These are phyloP conservation scores for Nebria salina DNA, from an alignment of 2,888 invertebrate genomes.

Conservation along the genomic window DNA sequence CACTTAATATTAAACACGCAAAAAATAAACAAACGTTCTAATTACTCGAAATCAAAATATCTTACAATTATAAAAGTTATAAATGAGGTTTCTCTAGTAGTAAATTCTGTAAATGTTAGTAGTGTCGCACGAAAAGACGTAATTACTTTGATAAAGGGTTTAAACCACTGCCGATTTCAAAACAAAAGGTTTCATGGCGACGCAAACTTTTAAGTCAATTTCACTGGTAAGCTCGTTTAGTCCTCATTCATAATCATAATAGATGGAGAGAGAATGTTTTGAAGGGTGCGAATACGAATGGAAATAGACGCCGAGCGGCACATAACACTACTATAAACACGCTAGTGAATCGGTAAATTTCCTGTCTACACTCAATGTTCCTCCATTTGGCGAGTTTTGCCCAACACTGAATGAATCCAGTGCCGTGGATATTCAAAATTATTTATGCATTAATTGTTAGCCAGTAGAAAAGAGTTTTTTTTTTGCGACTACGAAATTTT, in stretches of 20 bases:
- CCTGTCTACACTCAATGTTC: conserved; percentile 28
- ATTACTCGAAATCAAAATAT: too few relatives aligned
- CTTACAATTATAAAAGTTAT: too few relatives aligned
- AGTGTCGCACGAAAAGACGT: not conserved
- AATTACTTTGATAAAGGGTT: not conserved
- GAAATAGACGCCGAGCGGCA: not conserved
- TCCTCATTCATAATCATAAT: conserved; percentile 39
- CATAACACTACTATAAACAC: conserved; percentile 39
- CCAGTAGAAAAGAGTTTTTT: too few relatives aligned
- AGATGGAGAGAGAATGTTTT: not conserved
- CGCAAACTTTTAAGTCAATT: not conserved
- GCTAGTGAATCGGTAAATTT: conserved; percentile 27
- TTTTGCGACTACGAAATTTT: too few relatives aligned
- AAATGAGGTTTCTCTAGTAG: too few relatives aligned
- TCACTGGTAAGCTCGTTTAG: conserved; percentile 11
- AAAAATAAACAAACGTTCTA: too few relatives aligned
- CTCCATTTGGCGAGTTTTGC: conserved; percentile 4
- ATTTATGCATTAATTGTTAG: too few relatives aligned
- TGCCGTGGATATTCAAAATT: not conserved
- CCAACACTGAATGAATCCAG: not conserved
- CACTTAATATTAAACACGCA: too few relatives aligned
- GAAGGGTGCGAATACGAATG: not conserved
- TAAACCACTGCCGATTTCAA: not conserved
- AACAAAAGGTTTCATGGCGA: not conserved
- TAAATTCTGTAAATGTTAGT: too few relatives aligned